Conservation (phyloP, 2,797 vertebrate species). For the Nannoperca australis region DNA sequence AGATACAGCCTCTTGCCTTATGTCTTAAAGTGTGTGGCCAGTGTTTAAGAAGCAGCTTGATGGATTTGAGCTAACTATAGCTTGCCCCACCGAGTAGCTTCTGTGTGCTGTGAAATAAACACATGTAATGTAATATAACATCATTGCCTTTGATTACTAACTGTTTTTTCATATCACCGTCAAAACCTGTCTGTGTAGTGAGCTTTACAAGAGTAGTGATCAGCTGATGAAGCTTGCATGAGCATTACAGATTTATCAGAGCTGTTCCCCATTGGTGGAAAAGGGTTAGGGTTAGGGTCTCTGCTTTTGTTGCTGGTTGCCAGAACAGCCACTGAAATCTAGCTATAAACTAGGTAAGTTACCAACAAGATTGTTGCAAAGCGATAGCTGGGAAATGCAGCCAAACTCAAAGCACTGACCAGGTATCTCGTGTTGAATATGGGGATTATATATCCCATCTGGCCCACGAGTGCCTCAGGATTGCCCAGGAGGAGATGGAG, state of each 20-base stretch:
- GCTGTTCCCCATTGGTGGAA: background rate
- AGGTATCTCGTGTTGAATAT: background rate
- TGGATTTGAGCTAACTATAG: background rate
- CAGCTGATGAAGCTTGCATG: background rate
- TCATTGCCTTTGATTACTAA: no score
- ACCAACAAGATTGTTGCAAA: background rate
- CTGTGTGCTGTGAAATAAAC: background rate
- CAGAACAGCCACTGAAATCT: background rate
- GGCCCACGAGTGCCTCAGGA: background rate
- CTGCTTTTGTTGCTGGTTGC: no score
- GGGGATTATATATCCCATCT: background rate
- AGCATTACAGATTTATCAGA: constrained; percentile 1
- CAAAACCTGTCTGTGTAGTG: constrained; percentile 6
- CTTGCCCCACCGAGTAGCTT: background rate
- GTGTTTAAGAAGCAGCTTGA: background rate
- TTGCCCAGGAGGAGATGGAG: constrained; percentile 4
- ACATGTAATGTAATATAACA: no score
- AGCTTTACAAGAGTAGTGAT: background rate
- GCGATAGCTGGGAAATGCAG: no score
- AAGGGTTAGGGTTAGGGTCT: background rate
- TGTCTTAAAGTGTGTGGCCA: background rate
- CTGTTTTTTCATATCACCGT: background rate
- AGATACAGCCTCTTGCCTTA: background rate
- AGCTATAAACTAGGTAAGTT: background rate
- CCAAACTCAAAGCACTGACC: background rate